Conservation (phyloP, 1,140 invertebrate species). For the Epicauta chinensis region DNA sequence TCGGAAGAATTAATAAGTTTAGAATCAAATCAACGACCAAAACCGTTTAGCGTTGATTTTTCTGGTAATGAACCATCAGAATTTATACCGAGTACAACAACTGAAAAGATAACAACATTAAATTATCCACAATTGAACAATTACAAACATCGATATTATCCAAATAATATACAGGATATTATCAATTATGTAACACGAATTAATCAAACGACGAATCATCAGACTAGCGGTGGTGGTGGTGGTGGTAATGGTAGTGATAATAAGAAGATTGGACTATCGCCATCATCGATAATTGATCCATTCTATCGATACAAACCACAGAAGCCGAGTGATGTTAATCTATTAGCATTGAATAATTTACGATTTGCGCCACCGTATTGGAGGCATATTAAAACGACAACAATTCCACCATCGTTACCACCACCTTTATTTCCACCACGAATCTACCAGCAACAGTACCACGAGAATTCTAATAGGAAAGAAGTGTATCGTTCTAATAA, state of each 20-base stretch:
- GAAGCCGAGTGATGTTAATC: conserved; percentile 49
- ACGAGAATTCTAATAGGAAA: not conserved
- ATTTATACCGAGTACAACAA: conserved; percentile 1
- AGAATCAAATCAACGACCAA: not conserved
- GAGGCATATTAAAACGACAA: conserved; percentile 18
- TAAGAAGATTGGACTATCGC: not conserved
- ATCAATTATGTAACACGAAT: conserved; percentile 42
- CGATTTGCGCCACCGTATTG: conserved; percentile 39
- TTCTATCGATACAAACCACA: conserved; percentile 49
- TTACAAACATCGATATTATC: conserved; percentile 42
- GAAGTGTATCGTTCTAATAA: conserved; percentile 8
- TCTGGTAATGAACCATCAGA: too few relatives aligned
- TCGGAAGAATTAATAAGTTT: conserved; percentile 12
- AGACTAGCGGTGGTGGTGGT: too few relatives aligned
- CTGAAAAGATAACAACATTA: conserved; percentile 19
- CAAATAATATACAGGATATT: conserved; percentile 49
- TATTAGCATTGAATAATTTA: conserved; percentile 44
- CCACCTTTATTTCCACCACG: not conserved
- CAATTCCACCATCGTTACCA: not conserved
- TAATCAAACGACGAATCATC: conserved; percentile 5
- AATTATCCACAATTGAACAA: conserved; percentile 46
- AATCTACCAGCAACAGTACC: not conserved
- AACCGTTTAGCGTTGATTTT: too few relatives aligned
- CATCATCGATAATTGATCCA: conserved; percentile 38
- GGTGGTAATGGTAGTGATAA: too few relatives aligned